A percentile compares a stretch with the other conserved stretches of the same genome.
These are phyloP conservation scores for Perca flavescens DNA, from an alignment of 2,113 vertebrate species.

Conservation along the genomic window DNA sequence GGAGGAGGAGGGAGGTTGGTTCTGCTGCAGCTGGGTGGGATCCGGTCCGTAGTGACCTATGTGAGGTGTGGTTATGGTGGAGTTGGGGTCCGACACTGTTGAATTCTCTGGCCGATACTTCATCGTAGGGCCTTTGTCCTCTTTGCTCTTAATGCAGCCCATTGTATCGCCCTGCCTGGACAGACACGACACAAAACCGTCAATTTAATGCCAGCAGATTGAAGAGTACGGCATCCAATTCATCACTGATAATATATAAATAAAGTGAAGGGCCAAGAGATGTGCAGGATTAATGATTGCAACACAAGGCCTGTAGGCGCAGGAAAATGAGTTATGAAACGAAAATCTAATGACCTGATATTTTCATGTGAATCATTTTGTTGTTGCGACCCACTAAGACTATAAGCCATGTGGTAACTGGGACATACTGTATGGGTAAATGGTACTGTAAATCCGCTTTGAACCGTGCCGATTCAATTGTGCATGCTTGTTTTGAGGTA, in stretches of 20 bases:
- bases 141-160: conserved; percentile 98
- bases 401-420: conserved; percentile 68
- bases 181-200: conserved; percentile 28
- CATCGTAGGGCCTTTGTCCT: conserved; percentile 91
- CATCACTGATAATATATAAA: conserved; percentile 10
- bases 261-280: not conserved
- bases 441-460: conserved; percentile 56
- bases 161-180: conserved; percentile 84
- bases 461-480: conserved; percentile 20
- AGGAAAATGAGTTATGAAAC: conserved; percentile 44
- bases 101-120: conserved; percentile 90
- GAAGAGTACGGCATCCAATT: not conserved
- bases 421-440: conserved; percentile 66
- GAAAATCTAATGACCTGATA: conserved; percentile 49
- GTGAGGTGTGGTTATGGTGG: conserved; percentile 78
- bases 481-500: not conserved
- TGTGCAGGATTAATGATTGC: conserved; percentile 25
- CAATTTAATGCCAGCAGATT: not conserved
- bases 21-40: conserved; percentile 86
- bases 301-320: conserved; percentile 27
- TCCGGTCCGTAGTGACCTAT: conserved; percentile 90
- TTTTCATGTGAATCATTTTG: conserved; percentile 61
- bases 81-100: conserved; percentile 78
- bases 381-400: conserved; percentile 56
- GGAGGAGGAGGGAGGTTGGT: conserved; percentile 80